These are phyloP conservation scores for Heliothis virescens DNA, from an alignment of 1,140 invertebrate species.

Conservation along the genomic window DNA sequence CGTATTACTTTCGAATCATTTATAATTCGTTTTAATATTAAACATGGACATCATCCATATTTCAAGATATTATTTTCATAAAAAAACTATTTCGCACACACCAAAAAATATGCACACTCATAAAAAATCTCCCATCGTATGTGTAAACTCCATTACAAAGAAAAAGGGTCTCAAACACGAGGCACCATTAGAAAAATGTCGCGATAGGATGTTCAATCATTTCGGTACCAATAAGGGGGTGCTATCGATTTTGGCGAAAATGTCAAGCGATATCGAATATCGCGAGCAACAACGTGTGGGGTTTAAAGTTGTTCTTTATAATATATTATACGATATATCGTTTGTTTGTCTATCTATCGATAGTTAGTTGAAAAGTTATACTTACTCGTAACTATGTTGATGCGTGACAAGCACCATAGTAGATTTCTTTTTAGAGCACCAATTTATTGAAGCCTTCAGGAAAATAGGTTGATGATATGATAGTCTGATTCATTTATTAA, in stretches of 20 bases:
- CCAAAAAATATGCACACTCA: slow-evolving; percentile 12
- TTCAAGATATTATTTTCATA: too few species aligned
- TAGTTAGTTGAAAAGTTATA: background rate
- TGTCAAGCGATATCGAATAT: slow-evolving; percentile 79
- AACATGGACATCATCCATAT: too few species aligned
- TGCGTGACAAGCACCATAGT: too few species aligned
- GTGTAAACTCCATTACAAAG: slow-evolving; percentile 72
- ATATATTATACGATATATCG: slow-evolving; percentile 14
- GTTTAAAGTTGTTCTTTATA: slow-evolving; percentile 34
- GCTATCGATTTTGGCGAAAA: slow-evolving; percentile 84
- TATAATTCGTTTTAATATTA: too few species aligned
- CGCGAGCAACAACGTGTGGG: slow-evolving; percentile 59
- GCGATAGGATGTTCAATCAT: slow-evolving; percentile 86
- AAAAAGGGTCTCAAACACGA: slow-evolving; percentile 82
- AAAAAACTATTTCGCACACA: background rate
- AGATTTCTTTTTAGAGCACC: too few species aligned
- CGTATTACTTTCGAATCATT: too few species aligned
- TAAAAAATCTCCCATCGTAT: slow-evolving; percentile 27
- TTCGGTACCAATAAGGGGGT: slow-evolving; percentile 84
- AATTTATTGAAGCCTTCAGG: too few species aligned
- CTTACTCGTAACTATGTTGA: too few species aligned
- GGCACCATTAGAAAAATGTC: slow-evolving; percentile 85
- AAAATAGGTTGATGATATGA: too few species aligned
- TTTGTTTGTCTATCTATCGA: background rate
- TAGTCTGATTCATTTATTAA: too few species aligned